These are phyloP conservation scores for Frankliniella intonsa DNA, from an alignment of 2,888 invertebrate genomes.

Conservation along the genomic window DNA sequence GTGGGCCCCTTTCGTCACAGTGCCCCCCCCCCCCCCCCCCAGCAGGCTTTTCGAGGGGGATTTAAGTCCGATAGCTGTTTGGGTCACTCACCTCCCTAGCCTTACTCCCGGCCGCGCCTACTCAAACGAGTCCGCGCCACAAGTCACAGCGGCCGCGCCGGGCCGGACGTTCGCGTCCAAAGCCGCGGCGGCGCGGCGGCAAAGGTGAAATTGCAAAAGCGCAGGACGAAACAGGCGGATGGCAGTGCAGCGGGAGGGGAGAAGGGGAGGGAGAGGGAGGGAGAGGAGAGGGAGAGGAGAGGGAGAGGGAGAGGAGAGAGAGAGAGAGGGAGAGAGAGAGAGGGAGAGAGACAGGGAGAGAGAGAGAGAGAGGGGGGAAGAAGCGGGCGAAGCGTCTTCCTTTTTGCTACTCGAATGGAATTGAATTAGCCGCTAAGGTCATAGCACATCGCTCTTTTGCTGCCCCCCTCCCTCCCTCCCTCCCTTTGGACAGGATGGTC, in stretches of 20 bases:
- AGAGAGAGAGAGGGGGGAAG: neutral
- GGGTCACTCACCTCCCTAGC: neutral
- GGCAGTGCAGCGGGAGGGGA: neutral
- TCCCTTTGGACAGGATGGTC: neutral
- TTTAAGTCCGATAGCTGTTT: slow-evolving; percentile 26
- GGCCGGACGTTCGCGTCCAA: neutral
- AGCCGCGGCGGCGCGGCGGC: too few relatives aligned
- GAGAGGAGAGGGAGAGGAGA: too few relatives aligned
- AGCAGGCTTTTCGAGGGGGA: neutral
- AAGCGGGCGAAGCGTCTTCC: neutral
- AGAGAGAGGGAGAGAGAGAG: too few relatives aligned
- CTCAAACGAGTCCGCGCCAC: neutral
- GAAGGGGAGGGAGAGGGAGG: neutral
- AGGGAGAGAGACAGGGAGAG: too few relatives aligned
- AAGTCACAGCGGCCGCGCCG: neutral
- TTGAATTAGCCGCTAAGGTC: slow-evolving; percentile 7
- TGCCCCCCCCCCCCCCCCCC: neutral
- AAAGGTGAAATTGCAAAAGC: too few relatives aligned
- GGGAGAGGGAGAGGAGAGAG: too few relatives aligned
- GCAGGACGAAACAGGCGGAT: too few relatives aligned
- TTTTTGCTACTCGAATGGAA: neutral
- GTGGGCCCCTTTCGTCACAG: neutral
- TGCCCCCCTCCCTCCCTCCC: too few relatives aligned
- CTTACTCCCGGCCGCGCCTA: neutral
- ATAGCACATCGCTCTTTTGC: neutral